Base-by-base conservation (phyloP, 2,113 vertebrate genomes). In the Tiliqua scincoides region DNA sequence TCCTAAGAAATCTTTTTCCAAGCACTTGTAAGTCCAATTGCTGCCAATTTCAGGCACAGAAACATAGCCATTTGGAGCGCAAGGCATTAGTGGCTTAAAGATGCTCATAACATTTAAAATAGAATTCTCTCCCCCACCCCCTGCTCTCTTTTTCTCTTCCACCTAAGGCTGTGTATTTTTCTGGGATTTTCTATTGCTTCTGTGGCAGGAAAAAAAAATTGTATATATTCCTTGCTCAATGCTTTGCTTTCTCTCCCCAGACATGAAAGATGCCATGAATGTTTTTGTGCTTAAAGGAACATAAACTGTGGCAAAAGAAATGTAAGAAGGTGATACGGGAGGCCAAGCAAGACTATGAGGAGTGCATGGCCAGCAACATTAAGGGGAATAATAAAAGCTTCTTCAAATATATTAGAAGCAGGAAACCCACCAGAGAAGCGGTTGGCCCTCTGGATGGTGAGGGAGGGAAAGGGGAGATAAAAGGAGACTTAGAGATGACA, bases 31-130 rank as follows among this genome's bases (percentile, higher is more conserved):
- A 93, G 89, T 89, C 91, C 91, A 93, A 96, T 93, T 95, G 95
- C 95, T 93, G 94, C 95, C 96, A 92, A 94, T 95, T 96, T 91
- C 89, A 80, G 17, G 86, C 27, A 92, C 88, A 89, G 91, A 93
- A 94, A 91, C 62, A 88, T 83, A 86, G 87, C 80, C 88, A 48
- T 93, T 93, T 84, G 86, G 90, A 93, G 75, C 89, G 63, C 85
- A 87, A 94, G 92, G 87, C 94, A 72, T 93, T 91, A 92, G 85
- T 72, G 81, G 87, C 91, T 84, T 84, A 92, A 88, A 95, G 92
- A 91, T 83, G 82, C 94, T 87, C 89, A 76, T 57, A 94, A 89
- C 93, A 92, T 90, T 93, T 91, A 88, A 91, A 93, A 88, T 0
- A 43, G 84, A 85, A 68, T 21, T 14, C 67, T 86, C 71, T 30